A percentile compares a stretch with the other conserved stretches of the same genome.
Evolutionary conservation across 2,888 invertebrate genomes (phyloP).

Genomic region (Erannis defoliaria): DNA sequence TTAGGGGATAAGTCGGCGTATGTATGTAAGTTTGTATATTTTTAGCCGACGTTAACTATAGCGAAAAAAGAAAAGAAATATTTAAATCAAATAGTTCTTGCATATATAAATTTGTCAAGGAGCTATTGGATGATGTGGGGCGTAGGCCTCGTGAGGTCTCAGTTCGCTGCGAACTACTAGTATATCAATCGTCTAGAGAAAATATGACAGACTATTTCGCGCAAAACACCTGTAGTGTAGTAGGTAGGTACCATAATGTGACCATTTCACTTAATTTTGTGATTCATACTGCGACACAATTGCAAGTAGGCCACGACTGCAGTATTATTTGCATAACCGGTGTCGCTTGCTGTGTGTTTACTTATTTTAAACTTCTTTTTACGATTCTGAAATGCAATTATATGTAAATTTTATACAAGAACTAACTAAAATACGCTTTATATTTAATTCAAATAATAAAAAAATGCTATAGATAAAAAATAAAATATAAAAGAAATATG

Average conservation of each 20-base stretch:
- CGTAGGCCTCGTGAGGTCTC: too few species aligned
- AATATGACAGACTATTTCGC: too few species aligned
- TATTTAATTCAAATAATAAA: background rate
- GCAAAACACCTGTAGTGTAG: background rate
- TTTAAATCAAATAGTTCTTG: too few species aligned
- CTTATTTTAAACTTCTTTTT: constrained; percentile 45
- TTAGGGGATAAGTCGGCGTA: too few species aligned
- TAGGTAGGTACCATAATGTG: background rate
- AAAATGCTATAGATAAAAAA: too few species aligned
- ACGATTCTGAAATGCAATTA: constrained; percentile 36
- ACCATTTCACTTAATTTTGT: constrained; percentile 50
- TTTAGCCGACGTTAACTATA: too few species aligned
- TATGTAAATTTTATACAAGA: constrained; percentile 15
- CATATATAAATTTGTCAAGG: too few species aligned
- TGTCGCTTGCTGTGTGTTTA: constrained; percentile 63
- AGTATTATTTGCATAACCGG: constrained; percentile 72
- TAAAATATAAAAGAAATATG: background rate
- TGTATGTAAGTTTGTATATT: too few species aligned
- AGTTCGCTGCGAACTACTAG: background rate
- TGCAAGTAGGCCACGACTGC: constrained; percentile 73
- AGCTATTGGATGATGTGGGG: too few species aligned
- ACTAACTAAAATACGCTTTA: background rate
- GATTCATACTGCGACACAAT: constrained; percentile 64
- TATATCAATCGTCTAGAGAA: too few species aligned
- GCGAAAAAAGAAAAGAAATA: too few species aligned